Base-by-base conservation (phyloP, 1,140 invertebrate species). In the Bombus sibiricus region DNA sequence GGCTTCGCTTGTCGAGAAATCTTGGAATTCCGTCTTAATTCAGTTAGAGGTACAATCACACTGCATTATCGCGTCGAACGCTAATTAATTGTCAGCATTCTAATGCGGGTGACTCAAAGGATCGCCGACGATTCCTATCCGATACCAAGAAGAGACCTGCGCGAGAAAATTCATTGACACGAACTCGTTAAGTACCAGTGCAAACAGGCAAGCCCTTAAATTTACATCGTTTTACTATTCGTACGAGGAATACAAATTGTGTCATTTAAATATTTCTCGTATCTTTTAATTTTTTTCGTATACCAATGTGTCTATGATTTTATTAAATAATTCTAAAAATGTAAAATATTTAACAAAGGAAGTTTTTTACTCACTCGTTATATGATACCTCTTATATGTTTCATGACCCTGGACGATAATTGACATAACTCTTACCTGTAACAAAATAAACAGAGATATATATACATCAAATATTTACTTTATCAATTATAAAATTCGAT, bases 61-160 rank as follows among this genome's bases (percentile, higher is more conserved):
- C 18, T 34, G 74, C 22, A 68, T 83, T 77, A 83, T 83, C 73
- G 43, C 37, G 73, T 74, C 59, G 66, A 15, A 73, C 66, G 82
- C 78, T 89, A 88, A 89, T 89, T 88, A 89, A 89, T 89, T 88
- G 72, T 75, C 76, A 66, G 77, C 32, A 80, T 78, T 80, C 43
- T 73, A 78, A 72, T 66, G 66, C 47, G 64, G 37, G 28, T 22
- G n/a, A 68, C 43, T 86, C 88, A 89, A 89, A 89, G 87, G 59
- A 39, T 34, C 34, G 77, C 86, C 88, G 82, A 64, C 87, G 43
- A 64, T 74, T 47, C 22, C 81, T 25, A 28, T 12, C 25, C 4
- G 53, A 34, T 41, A 34, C 10, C n/a, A 39, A 41, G 39, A 59
- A 62, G 37, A 59, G 64, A 59, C 47, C 47, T 22, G 18, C 47